These are phyloP conservation scores for Squalus acanthias DNA, from an alignment of 2,797 vertebrate species.

Conservation along the genomic window DNA sequence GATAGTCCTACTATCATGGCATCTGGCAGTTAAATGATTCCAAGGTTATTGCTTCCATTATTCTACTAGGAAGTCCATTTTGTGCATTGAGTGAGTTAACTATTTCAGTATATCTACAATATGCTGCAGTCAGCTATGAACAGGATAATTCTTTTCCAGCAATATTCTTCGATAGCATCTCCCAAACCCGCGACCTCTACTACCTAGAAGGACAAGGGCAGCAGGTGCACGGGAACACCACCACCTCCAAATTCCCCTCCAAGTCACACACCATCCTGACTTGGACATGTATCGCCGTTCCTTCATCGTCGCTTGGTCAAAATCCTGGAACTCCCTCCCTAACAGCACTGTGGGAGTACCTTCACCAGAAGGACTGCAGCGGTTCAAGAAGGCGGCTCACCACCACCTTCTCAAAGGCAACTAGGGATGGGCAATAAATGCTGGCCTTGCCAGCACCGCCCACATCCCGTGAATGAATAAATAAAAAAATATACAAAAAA, in stretches of 20 bases:
- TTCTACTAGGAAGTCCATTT: neutral
- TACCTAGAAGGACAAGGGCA: neutral
- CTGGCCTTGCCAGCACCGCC: too few species aligned
- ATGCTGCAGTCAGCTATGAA: neutral
- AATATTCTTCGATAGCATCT: neutral
- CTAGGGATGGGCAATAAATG: too few species aligned
- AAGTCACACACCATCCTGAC: neutral
- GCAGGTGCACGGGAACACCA: neutral
- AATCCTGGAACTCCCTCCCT: too few species aligned
- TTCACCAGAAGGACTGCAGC: too few species aligned
- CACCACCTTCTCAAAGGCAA: too few species aligned
- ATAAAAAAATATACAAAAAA: neutral
- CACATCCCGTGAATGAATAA: too few species aligned
- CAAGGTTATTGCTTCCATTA: neutral
- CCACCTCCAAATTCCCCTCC: neutral
- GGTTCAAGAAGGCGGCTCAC: too few species aligned
- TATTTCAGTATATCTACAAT: neutral
- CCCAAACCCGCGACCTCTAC: neutral
- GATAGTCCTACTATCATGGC: neutral
- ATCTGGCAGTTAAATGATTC: neutral
- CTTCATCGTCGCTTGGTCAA: too few species aligned
- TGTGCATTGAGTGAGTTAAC: neutral
- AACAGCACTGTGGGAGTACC: too few species aligned
- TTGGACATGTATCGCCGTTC: neutral
- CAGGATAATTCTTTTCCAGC: neutral